Conservation (phyloP, 2,888 invertebrate species). For the Luperina testacea region DNA sequence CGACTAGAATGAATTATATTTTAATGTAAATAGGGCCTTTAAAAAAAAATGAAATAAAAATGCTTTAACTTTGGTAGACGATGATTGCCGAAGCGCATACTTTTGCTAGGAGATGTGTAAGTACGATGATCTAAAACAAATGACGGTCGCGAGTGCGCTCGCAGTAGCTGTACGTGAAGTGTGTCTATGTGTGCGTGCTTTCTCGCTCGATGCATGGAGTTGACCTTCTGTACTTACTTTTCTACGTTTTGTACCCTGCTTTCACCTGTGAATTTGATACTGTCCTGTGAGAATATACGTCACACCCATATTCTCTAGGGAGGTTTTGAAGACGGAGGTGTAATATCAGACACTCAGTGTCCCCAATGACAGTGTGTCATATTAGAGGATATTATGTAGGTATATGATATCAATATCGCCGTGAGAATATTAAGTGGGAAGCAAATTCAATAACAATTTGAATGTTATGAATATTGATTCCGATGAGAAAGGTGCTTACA, state of each 20-base stretch:
- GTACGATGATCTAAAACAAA: neutral
- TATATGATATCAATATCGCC: constrained; percentile 17
- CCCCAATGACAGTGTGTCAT: constrained; percentile 18
- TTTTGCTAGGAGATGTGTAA: neutral
- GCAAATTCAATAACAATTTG: constrained; percentile 2
- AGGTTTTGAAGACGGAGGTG: constrained; percentile 40
- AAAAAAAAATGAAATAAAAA: too few species aligned
- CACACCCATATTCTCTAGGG: constrained; percentile 35
- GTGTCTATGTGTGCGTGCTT: neutral
- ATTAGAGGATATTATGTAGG: constrained; percentile 11
- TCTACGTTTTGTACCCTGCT: neutral
- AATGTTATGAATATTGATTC: neutral
- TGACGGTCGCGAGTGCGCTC: neutral
- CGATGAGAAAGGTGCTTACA: neutral
- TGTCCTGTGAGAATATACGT: constrained; percentile 42
- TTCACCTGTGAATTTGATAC: constrained; percentile 42
- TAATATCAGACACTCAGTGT: constrained; percentile 45
- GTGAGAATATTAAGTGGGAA: neutral
- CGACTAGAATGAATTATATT: too few species aligned
- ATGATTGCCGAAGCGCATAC: neutral
- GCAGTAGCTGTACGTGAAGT: neutral
- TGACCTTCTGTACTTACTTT: neutral
- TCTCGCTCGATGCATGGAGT: neutral
- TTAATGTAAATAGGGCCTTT: too few species aligned
- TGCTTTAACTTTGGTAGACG: too few species aligned